phyloP scores from a whole-genome alignment of 2,888 invertebrate genomes.

The Ethmia dodecea region DNA sequence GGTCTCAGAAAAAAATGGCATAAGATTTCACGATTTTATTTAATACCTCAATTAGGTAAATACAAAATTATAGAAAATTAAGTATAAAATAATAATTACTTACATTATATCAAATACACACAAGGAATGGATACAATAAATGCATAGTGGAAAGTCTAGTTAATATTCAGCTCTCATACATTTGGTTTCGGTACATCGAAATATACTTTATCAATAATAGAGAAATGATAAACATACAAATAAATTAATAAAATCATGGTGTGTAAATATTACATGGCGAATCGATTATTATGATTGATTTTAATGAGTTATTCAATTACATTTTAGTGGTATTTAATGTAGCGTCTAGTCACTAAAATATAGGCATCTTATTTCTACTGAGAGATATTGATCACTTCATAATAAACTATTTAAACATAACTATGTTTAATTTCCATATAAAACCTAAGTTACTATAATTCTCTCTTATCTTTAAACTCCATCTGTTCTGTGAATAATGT shows the following conservation, averaged over 20 bases:
- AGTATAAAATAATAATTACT: slow-evolving; percentile 27
- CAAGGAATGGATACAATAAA: slow-evolving; percentile 60
- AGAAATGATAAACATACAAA: no score
- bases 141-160: slow-evolving; percentile 26
- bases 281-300: neutral
- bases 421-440: slow-evolving; percentile 40
- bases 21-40: slow-evolving; percentile 35
- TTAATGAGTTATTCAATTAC: neutral
- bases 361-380: slow-evolving; percentile 33
- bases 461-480: no score
- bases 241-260: no score
- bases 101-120: slow-evolving; percentile 22
- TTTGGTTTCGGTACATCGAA: no score
- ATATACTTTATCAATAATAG: no score
- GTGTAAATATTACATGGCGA: neutral
- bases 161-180: neutral
- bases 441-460: slow-evolving; percentile 2
- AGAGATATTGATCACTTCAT: slow-evolving; percentile 28
- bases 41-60: slow-evolving; percentile 34
- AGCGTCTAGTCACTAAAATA: slow-evolving; percentile 14
- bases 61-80: slow-evolving; percentile 37
- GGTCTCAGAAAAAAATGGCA: slow-evolving; percentile 10
- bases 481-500: no score
- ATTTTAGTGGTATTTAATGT: neutral
- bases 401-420: slow-evolving; percentile 58